Percentiles rank a stretch among this genome's conserved stretches.
Evolutionary conservation across 2,797 vertebrate genomes (phyloP).

Genomic region (Melanotaenia boesemani): DNA sequence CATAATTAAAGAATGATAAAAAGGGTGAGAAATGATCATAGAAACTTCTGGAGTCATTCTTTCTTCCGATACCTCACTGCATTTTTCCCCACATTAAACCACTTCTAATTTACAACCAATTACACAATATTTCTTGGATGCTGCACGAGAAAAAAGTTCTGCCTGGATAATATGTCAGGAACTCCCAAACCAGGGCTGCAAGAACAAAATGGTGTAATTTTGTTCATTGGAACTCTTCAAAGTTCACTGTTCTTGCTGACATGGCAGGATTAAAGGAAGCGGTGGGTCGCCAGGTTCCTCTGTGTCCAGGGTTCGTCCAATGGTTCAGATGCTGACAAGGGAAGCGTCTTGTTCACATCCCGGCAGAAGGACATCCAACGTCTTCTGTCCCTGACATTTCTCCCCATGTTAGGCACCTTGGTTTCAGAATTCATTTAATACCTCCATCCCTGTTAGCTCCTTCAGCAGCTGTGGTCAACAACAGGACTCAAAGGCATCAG

Average conservation of each 20-base stretch:
- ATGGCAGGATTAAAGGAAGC: not conserved
- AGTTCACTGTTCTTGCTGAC: too few species aligned
- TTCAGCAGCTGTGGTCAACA: too few species aligned
- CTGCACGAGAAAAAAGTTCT: too few species aligned
- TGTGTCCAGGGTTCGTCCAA: not conserved
- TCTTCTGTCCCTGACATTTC: not conserved
- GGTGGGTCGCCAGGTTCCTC: not conserved
- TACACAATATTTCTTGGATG: too few species aligned
- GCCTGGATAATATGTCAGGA: too few species aligned
- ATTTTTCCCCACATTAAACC: too few species aligned
- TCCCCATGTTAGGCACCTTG: not conserved
- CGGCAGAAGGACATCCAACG: not conserved
- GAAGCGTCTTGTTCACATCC: not conserved
- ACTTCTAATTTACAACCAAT: too few species aligned
- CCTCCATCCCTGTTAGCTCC: not conserved
- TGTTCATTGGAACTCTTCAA: too few species aligned
- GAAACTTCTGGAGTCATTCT: too few species aligned
- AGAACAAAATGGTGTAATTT: too few species aligned
- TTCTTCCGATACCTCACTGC: too few species aligned
- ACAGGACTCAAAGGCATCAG: not conserved
- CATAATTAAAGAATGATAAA: not conserved
- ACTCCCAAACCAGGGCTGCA: too few species aligned
- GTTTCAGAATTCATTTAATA: not conserved
- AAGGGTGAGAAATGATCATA: not conserved
- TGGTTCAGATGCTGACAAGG: not conserved